phyloP scores from a whole-genome alignment of 2,888 invertebrate species.

The Eremobia ochroleuca region DNA sequence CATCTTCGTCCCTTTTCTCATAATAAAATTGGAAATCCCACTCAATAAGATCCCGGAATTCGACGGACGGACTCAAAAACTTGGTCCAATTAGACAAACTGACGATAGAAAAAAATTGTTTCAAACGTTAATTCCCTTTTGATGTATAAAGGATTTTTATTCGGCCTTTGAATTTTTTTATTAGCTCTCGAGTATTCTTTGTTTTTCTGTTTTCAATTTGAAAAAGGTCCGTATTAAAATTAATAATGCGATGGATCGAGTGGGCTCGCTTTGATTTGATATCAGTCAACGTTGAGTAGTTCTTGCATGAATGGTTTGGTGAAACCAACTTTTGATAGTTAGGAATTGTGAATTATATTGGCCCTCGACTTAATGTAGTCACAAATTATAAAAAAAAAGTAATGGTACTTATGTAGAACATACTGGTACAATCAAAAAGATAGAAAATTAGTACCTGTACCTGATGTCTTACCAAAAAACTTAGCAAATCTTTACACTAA shows the following conservation, averaged over 20 bases:
- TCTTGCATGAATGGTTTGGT: not conserved
- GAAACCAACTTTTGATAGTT: slow-evolving; percentile 1
- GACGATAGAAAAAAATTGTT: slow-evolving; percentile 60
- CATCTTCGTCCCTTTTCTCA: slow-evolving; percentile 73
- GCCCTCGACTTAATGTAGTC: not conserved
- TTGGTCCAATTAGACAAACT: slow-evolving; percentile 68
- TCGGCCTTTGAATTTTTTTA: slow-evolving; percentile 64
- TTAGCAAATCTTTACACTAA: not conserved
- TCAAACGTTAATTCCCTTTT: slow-evolving; percentile 64
- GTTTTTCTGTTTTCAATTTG: slow-evolving; percentile 57
- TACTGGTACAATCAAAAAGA: too few species aligned
- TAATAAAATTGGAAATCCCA: slow-evolving; percentile 78
- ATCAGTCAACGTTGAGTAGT: slow-evolving; percentile 32
- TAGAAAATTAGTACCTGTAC: not conserved
- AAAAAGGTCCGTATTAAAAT: slow-evolving; percentile 63
- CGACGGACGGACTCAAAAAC: slow-evolving; percentile 71
- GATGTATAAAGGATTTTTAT: slow-evolving; percentile 66
- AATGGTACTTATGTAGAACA: not conserved
- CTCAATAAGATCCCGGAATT: slow-evolving; percentile 65
- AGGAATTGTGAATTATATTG: not conserved
- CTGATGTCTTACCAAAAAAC: not conserved
- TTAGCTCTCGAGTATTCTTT: slow-evolving; percentile 62
- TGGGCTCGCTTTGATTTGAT: slow-evolving; percentile 44
- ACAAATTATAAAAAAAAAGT: not conserved
- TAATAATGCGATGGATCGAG: slow-evolving; percentile 59